These are phyloP conservation scores for Anoncus sp. DNA, from an alignment of 2,888 invertebrate species.

Conservation along the genomic window DNA sequence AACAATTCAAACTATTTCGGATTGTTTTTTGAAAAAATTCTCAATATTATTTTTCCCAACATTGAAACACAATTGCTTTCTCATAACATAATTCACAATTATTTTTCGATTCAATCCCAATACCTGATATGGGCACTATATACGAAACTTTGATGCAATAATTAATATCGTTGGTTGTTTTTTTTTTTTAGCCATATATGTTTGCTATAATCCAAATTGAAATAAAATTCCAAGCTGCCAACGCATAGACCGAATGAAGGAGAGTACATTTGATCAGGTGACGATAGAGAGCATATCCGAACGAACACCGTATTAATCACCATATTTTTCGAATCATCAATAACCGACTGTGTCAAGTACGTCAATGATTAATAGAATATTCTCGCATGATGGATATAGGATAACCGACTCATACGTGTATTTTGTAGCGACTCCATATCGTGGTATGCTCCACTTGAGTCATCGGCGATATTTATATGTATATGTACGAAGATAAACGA, in stretches of 20 bases:
- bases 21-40: not conserved
- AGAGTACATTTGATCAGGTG: slow-evolving; percentile 54
- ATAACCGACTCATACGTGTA: slow-evolving; percentile 12
- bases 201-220: not conserved
- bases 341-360: slow-evolving; percentile 65
- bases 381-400: slow-evolving; percentile 31
- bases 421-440: slow-evolving; percentile 14
- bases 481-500: slow-evolving; percentile 19
- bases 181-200: not conserved
- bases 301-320: slow-evolving; percentile 63
- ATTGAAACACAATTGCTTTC: not conserved
- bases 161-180: not conserved
- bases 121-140: not conserved
- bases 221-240: slow-evolving; percentile 17
- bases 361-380: slow-evolving; percentile 61
- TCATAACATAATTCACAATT: not conserved
- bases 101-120: not conserved
- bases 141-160: not conserved
- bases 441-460: slow-evolving; percentile 24
- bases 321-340: slow-evolving; percentile 66
- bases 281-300: slow-evolving; percentile 65
- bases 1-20: too few relatives aligned
- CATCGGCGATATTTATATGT: slow-evolving; percentile 16
- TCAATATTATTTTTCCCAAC: not conserved
- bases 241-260: not conserved